These are phyloP conservation scores for Halesus radiatus DNA, from an alignment of 1,140 invertebrate species.

Conservation along the genomic window DNA sequence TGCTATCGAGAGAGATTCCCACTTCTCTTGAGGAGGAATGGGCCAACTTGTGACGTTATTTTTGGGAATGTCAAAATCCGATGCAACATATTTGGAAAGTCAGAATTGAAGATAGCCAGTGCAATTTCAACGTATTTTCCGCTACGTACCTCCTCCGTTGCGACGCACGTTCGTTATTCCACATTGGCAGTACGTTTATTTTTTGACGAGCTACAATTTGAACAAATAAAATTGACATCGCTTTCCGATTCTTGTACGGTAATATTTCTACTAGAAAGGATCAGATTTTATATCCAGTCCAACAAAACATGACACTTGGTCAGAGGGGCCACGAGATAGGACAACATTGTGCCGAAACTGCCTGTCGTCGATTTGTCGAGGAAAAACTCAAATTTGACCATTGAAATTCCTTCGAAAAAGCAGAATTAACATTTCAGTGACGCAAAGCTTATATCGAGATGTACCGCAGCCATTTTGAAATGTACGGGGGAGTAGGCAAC, in stretches of 20 bases:
- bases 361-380: not conserved
- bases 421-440: constrained; percentile 69
- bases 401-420: constrained; percentile 43
- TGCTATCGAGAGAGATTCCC: not conserved
- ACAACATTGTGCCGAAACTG: not conserved
- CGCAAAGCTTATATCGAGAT: constrained; percentile 71
- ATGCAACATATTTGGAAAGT: constrained; percentile 8
- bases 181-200: constrained; percentile 1
- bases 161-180: constrained; percentile 12
- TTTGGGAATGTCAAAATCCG: constrained; percentile 17
- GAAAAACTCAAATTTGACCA: constrained; percentile 3
- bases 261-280: constrained; percentile 12
- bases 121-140: not conserved
- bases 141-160: constrained; percentile 4
- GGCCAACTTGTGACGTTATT: not conserved
- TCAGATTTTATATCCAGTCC: constrained; percentile 20
- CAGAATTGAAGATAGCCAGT: not conserved
- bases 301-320: constrained; percentile 37
- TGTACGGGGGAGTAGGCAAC: constrained; percentile 70
- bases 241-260: constrained; percentile 24
- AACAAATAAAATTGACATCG: constrained; percentile 35
- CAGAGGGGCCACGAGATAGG: not conserved
- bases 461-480: constrained; percentile 72
- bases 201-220: constrained; percentile 2
- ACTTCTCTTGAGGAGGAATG: not conserved